Evolutionary conservation across 2,113 vertebrate genomes (phyloP), one percentile per base, ranked within the genome.

Genomic region (Corythornis cristatus): DNA sequence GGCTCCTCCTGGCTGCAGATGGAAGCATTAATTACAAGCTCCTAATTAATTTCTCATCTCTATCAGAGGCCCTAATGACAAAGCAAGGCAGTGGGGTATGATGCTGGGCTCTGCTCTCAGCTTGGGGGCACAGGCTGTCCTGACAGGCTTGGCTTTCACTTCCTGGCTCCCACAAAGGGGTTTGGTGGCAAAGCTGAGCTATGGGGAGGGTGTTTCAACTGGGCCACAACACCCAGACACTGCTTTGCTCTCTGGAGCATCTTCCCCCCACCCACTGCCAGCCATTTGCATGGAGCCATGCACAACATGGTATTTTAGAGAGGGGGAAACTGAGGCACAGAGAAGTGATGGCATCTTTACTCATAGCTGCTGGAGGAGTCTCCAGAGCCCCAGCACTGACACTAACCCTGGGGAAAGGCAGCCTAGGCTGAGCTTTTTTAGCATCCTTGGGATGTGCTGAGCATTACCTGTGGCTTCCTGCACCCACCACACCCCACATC

Each of bases 311-410:
- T 93, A 73, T 56, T 94, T 86, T 61, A 45, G 70, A 48, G 62
- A 57, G 9, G 65, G 67, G 83, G 77, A 93, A 87, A 62, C 81
- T 28, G 88, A 95, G 93, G 92, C 92, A 90, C 3, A 0, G 78
- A 65, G 87, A 0, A 0, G n/a, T 93, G 93, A 89, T 4, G 11
- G 71, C 84, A 93, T 87, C 50, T 82, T 95, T 91, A 83, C 82
- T 93, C 94, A 90, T 15, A 23, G 80, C 90, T 85, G 83, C 90
- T 85, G 92, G 53, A 71, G 43, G 83, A 93, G 94, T 77, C 93
- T 78, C 37, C 1, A 0, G 54, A 23, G 65, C 46, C 67, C 25
- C 1, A 6, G 80, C 0, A 0, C 68, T 81, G 86, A 35, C 71
- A 88, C 56, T 50, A 7, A 66, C 43, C 73, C 6, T 5, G 43